Evolutionary conservation across 2,113 vertebrate genomes (phyloP).

Genomic region (western clawed frog (Xenopus tropicalis)): DNA sequence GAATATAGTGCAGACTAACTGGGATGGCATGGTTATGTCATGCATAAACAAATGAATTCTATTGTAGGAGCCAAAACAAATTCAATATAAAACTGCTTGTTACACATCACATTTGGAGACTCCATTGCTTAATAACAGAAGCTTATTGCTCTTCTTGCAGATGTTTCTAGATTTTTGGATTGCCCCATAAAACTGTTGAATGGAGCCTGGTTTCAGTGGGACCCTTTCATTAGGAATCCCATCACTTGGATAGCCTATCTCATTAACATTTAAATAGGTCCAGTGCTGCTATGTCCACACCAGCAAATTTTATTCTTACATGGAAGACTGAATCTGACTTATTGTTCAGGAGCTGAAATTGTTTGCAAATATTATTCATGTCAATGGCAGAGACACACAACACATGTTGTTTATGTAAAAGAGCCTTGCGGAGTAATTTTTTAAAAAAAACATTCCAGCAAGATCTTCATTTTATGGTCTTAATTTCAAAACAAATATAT

Average conservation of each 20-base stretch:
- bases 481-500: no score
- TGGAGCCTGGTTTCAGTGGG: conserved; percentile 34
- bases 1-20: no score
- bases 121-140: neutral
- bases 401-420: conserved; percentile 10
- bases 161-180: conserved; percentile 17
- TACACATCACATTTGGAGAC: neutral
- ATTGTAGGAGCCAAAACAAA: neutral
- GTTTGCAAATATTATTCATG: conserved; percentile 26
- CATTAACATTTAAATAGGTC: conserved; percentile 46
- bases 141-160: conserved; percentile 15
- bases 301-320: conserved; percentile 30
- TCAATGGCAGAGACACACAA: conserved; percentile 31
- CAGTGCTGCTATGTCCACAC: conserved; percentile 31
- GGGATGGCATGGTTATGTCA: neutral
- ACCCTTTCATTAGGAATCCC: conserved; percentile 37
- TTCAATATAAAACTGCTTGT: neutral
- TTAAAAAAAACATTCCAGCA: no score
- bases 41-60: neutral
- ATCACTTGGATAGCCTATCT: conserved; percentile 35
- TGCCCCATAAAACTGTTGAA: conserved; percentile 36
- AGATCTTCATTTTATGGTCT: no score
- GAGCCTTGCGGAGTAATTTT: neutral
- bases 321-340: conserved; percentile 30
- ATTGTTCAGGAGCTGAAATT: conserved; percentile 25